A percentile compares a stretch with the other conserved stretches of the same genome.
These are phyloP conservation scores for Cylloceria caligata DNA, from an alignment of 2,888 invertebrate species.

Conservation along the genomic window DNA sequence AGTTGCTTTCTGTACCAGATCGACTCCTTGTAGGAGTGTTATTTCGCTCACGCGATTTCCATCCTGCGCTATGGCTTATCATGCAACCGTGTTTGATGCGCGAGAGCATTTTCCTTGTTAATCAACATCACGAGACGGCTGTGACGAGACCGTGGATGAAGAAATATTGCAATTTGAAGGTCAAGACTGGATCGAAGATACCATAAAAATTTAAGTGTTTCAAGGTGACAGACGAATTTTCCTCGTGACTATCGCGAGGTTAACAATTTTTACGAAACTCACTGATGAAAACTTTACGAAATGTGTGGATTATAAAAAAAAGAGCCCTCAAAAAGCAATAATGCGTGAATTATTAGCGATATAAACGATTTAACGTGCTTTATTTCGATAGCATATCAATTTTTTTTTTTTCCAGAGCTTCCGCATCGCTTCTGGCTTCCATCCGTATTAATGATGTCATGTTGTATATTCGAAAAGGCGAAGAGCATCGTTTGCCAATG, in stretches of 20 bases:
- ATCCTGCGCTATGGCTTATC: slow-evolving; percentile 1
- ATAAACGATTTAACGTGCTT: no score
- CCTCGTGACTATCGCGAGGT: background rate
- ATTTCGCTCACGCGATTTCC: slow-evolving; percentile 32
- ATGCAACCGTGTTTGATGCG: background rate
- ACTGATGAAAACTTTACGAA: background rate
- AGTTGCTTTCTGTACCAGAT: background rate
- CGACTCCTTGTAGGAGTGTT: background rate
- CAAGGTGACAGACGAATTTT: background rate
- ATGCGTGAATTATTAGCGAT: no score
- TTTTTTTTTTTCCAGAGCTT: slow-evolving; percentile 9
- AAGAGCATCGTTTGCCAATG: background rate
- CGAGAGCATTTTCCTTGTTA: slow-evolving; percentile 14
- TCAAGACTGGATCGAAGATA: slow-evolving; percentile 66
- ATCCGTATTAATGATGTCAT: slow-evolving; percentile 37
- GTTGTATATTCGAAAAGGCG: background rate
- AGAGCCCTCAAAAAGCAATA: no score
- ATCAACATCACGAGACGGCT: slow-evolving; percentile 14
- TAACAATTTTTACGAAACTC: background rate
- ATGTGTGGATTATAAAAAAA: no score
- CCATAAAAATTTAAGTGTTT: slow-evolving; percentile 52
- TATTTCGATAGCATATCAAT: background rate
- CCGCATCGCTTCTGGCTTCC: slow-evolving; percentile 37
- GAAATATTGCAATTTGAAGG: slow-evolving; percentile 16
- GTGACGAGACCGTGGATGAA: background rate